Evolutionary conservation across 1,140 invertebrate species (phyloP).

Genomic region (Calephelis virginiensis): DNA sequence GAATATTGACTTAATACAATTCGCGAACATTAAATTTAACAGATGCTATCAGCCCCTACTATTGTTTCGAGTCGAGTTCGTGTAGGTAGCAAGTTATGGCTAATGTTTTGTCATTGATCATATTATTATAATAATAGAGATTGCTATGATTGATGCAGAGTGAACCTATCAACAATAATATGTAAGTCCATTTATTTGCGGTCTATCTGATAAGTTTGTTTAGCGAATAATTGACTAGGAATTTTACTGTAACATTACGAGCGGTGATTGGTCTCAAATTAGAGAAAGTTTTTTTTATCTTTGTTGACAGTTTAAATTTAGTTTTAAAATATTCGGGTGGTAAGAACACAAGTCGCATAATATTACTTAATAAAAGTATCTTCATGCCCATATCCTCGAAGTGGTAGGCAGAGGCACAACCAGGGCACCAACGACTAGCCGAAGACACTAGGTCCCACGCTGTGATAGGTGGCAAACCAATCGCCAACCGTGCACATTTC

Average conservation of each 20-base stretch:
- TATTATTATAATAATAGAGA: conserved; percentile 8
- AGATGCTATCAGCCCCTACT: conserved; percentile 36
- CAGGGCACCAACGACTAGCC: too few relatives aligned
- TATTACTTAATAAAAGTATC: too few relatives aligned
- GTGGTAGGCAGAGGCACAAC: too few relatives aligned
- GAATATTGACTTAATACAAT: conserved; percentile 35
- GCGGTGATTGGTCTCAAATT: too few relatives aligned
- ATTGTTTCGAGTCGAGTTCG: conserved; percentile 28
- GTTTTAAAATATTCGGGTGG: too few relatives aligned
- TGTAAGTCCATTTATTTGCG: conserved; percentile 1
- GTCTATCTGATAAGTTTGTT: conserved; percentile 4
- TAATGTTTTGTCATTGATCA: conserved; percentile 11
- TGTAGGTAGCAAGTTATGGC: conserved; percentile 4
- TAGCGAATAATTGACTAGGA: conserved; percentile 12
- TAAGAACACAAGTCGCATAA: too few relatives aligned
- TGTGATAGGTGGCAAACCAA: too few relatives aligned
- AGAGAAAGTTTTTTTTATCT: too few relatives aligned
- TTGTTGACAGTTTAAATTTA: too few relatives aligned
- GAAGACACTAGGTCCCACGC: too few relatives aligned
- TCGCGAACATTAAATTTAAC: conserved; percentile 36
- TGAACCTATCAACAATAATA: conserved; percentile 15
- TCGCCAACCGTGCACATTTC: too few relatives aligned
- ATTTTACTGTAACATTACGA: neutral
- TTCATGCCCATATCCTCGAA: too few relatives aligned
- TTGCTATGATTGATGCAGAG: conserved; percentile 5